Conservation (phyloP, 2,797 vertebrate species). For the Cercopithecus diana region DNA sequence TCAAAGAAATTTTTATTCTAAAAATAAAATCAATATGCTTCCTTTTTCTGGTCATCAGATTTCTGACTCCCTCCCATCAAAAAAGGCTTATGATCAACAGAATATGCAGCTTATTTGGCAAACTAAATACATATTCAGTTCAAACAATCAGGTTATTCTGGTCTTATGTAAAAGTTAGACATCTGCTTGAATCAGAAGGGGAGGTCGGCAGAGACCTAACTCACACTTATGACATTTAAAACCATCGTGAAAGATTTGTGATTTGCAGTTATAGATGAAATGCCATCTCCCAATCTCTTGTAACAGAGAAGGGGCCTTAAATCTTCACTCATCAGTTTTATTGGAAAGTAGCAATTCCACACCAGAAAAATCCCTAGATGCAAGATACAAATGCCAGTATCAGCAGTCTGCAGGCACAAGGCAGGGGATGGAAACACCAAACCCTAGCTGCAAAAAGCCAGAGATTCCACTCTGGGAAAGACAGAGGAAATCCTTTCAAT, state of each 20-base stretch:
- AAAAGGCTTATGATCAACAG: conserved; percentile 47
- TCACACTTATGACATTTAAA: conserved; percentile 48
- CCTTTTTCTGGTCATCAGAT: conserved; percentile 38
- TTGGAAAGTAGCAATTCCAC: conserved; percentile 34
- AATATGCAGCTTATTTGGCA: conserved; percentile 13
- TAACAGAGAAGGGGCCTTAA: conserved; percentile 50
- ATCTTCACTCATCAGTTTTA: conserved; percentile 60
- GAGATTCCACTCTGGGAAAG: conserved; percentile 80
- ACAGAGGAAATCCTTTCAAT: conserved; percentile 86
- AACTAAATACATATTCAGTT: conserved; percentile 56
- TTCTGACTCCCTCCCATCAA: neutral
- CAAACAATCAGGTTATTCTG: conserved; percentile 26
- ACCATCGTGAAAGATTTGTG: conserved; percentile 29
- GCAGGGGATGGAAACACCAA: conserved; percentile 77
- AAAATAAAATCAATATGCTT: conserved; percentile 53
- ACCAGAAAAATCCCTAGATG: conserved; percentile 49
- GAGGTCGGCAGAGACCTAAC: neutral
- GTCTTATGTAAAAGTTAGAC: conserved; percentile 47
- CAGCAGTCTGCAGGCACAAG: conserved; percentile 55
- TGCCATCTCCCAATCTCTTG: conserved; percentile 11
- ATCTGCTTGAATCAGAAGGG: conserved; percentile 26
- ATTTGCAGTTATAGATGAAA: conserved; percentile 49
- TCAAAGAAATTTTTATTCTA: conserved; percentile 52
- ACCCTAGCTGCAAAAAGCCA: conserved; percentile 78
- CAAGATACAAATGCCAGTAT: conserved; percentile 28